These are phyloP conservation scores for Nomada ruficornis DNA, from an alignment of 2,888 invertebrate species.

Conservation along the genomic window DNA sequence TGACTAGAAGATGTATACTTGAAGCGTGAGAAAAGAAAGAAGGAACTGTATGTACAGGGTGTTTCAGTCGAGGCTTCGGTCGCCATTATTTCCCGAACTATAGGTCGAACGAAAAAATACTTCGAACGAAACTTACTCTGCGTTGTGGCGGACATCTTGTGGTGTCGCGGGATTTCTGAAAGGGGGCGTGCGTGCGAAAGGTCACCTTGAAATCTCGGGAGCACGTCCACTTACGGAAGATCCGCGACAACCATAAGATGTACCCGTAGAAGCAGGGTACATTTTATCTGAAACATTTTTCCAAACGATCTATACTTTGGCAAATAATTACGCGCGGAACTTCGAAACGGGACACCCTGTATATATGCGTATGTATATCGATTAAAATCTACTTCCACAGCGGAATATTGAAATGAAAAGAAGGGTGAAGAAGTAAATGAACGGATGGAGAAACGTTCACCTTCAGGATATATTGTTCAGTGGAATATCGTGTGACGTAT, in stretches of 20 bases:
- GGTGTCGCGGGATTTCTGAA: not conserved
- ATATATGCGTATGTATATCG: constrained; percentile 5
- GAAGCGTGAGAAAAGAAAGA: constrained; percentile 8
- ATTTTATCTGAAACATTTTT: not conserved
- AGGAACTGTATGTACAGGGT: too few species aligned
- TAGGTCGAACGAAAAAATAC: not conserved
- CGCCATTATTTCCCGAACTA: too few species aligned
- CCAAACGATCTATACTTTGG: not conserved
- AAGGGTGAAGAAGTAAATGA: not conserved
- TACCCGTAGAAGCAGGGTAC: not conserved
- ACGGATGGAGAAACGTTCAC: constrained; percentile 1
- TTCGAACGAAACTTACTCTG: not conserved
- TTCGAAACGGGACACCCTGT: not conserved
- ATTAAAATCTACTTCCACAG: constrained; percentile 22
- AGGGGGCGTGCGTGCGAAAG: not conserved
- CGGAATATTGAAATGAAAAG: not conserved
- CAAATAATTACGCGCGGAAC: not conserved
- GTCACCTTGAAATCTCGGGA: not conserved
- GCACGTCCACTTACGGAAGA: not conserved
- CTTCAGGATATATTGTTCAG: not conserved
- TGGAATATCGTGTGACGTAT: too few species aligned
- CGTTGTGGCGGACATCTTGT: not conserved
- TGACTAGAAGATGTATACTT: constrained; percentile 8
- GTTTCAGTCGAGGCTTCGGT: too few species aligned
- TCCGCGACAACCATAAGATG: not conserved